A percentile compares a stretch with the other conserved stretches of the same genome.
Conservation (phyloP, 1,140 invertebrate species). For the Rhynchophorus ferrugineus region DNA sequence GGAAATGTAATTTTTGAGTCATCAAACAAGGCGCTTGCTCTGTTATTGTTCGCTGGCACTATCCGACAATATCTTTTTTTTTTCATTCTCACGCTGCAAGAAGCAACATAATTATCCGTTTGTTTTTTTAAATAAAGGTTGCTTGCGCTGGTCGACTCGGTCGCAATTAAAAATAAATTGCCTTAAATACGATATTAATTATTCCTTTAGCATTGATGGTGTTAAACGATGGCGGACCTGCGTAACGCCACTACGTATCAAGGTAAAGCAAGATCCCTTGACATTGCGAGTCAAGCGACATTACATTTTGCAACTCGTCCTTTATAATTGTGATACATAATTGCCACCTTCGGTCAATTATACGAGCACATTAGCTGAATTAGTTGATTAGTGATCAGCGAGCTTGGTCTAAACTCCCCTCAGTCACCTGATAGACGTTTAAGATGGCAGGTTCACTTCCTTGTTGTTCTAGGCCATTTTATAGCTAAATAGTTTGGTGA, state of each 20-base stretch:
- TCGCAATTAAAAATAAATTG: constrained; percentile 18
- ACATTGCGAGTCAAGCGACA: too few species aligned
- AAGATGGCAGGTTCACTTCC: too few species aligned
- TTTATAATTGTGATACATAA: too few species aligned
- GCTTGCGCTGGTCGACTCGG: constrained; percentile 4
- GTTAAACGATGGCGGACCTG: constrained; percentile 8
- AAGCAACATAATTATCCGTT: constrained; percentile 13
- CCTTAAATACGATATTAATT: constrained; percentile 17
- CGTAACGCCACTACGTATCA: not conserved
- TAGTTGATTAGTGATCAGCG: too few species aligned
- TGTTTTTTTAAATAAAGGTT: constrained; percentile 11
- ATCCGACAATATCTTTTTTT: constrained; percentile 9
- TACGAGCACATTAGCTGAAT: too few species aligned
- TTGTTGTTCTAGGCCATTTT: too few species aligned
- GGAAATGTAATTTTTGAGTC: not conserved
- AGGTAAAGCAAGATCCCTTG: not conserved
- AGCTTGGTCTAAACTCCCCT: too few species aligned
- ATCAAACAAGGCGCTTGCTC: not conserved
- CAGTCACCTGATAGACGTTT: too few species aligned
- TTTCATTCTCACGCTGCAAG: constrained; percentile 16
- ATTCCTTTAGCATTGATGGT: constrained; percentile 13
- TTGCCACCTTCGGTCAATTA: too few species aligned
- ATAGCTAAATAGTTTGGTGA: too few species aligned
- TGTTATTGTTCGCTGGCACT: not conserved
- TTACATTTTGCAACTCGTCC: too few species aligned